A percentile compares a stretch with the other conserved stretches of the same genome.
phyloP scores from a whole-genome alignment of 2,888 invertebrate genomes.

The Pseudolycoriella hygida region DNA sequence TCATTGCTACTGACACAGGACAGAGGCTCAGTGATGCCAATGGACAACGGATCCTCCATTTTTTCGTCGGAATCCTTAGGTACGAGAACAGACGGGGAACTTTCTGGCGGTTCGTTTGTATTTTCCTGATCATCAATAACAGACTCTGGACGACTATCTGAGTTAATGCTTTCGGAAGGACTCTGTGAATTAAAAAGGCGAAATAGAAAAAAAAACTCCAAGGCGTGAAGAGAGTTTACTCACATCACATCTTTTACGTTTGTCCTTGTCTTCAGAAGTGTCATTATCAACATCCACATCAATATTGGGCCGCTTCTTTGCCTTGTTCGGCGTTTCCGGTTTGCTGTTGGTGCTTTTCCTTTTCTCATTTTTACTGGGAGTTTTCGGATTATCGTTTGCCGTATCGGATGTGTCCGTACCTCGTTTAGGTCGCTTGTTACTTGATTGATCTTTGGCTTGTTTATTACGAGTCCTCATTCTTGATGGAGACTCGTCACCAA shows the following conservation, averaged over 20 bases:
- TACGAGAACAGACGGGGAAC: conserved; percentile 1
- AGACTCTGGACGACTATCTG: conserved; percentile 57
- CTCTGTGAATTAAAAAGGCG: conserved; percentile 32
- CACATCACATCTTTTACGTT: conserved; percentile 31
- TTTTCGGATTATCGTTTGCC: conserved; percentile 24
- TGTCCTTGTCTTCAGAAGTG: conserved; percentile 29
- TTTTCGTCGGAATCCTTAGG: conserved; percentile 20
- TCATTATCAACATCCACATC: conserved; percentile 27
- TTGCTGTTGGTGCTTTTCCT: conserved; percentile 25
- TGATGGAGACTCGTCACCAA: conserved; percentile 59
- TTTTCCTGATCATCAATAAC: conserved; percentile 47
- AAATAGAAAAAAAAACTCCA: too few relatives aligned
- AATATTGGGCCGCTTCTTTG: conserved; percentile 33
- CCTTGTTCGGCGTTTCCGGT: conserved; percentile 35
- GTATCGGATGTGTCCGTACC: conserved; percentile 38
- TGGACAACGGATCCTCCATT: conserved; percentile 25
- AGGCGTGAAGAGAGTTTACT: conserved; percentile 8
- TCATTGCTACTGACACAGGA: conserved; percentile 12
- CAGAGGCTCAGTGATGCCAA: conserved; percentile 26
- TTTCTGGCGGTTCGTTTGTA: conserved; percentile 26
- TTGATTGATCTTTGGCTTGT: conserved; percentile 54
- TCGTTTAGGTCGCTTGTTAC: conserved; percentile 38
- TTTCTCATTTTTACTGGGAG: conserved; percentile 32
- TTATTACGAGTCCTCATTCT: conserved; percentile 79
- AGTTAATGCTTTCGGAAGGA: conserved; percentile 68